Percentiles rank a stretch among this genome's conserved stretches.
phyloP scores from a whole-genome alignment of 2,797 vertebrate species.

The Furcifer pardalis region DNA sequence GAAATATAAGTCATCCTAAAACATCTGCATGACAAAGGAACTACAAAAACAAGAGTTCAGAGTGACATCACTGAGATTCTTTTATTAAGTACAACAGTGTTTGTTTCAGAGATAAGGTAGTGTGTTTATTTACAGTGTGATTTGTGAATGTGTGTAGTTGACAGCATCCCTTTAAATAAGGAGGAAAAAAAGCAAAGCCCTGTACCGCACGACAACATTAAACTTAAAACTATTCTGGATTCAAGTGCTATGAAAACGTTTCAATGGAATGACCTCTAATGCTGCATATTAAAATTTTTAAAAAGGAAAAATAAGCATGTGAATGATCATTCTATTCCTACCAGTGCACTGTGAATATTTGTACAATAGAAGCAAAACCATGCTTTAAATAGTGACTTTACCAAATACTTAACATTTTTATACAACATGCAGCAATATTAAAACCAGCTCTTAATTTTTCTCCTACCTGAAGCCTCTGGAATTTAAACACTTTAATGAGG shows the following conservation, averaged over 20 bases:
- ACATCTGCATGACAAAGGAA: neutral
- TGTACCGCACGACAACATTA: conserved; percentile 42
- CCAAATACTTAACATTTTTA: conserved; percentile 70
- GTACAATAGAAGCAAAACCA: conserved; percentile 78
- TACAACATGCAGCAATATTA: conserved; percentile 76
- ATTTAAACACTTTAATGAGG: neutral
- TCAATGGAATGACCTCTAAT: conserved; percentile 71
- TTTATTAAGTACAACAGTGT: conserved; percentile 71
- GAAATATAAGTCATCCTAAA: neutral
- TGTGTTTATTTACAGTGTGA: conserved; percentile 66
- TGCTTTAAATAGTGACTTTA: conserved; percentile 72
- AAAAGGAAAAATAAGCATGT: conserved; percentile 60
- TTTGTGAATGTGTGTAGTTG: conserved; percentile 47
- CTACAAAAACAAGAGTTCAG: neutral
- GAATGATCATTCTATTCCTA: conserved; percentile 65
- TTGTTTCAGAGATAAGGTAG: conserved; percentile 70
- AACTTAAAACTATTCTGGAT: conserved; percentile 69
- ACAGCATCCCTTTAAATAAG: conserved; percentile 67
- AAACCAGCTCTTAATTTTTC: conserved; percentile 11
- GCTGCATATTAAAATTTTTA: conserved; percentile 68
- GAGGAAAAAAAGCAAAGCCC: conserved; percentile 58
- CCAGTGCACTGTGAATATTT: conserved; percentile 78
- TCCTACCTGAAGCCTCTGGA: neutral
- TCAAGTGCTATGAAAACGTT: conserved; percentile 73
- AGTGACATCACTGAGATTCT: conserved; percentile 52